These are phyloP conservation scores for Prinia subflava DNA, from an alignment of 2,113 vertebrate species.

Conservation along the genomic window DNA sequence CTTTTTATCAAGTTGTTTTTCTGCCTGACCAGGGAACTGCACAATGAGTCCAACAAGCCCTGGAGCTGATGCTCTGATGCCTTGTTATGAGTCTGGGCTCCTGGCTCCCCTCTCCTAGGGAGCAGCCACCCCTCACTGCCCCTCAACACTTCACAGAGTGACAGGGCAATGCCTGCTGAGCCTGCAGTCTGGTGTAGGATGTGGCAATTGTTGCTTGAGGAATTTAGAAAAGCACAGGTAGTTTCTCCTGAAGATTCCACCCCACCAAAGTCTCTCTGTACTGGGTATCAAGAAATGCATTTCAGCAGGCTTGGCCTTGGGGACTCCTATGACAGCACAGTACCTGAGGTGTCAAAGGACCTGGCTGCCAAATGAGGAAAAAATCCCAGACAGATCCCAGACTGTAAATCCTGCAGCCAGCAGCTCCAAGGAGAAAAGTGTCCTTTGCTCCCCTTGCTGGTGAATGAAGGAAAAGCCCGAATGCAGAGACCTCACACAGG, in stretches of 20 bases:
- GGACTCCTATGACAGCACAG: not conserved
- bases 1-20: not conserved
- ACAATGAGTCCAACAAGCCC: not conserved
- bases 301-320: not conserved
- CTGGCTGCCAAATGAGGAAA: not conserved
- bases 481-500: not conserved
- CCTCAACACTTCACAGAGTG: not conserved
- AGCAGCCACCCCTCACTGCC: not conserved
- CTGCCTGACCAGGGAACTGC: not conserved
- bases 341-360: not conserved
- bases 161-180: not conserved
- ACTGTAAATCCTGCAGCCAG: not conserved
- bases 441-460: not conserved
- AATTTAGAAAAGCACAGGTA: not conserved
- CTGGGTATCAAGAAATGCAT: not conserved
- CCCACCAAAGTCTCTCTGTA: not conserved
- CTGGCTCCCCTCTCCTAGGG: not conserved
- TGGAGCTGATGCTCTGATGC: not conserved
- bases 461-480: not conserved
- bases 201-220: not conserved
- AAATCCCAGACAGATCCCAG: not conserved
- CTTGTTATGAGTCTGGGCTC: not conserved
- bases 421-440: not conserved
- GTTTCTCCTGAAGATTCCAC: not conserved
- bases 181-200: not conserved